Percentiles rank a stretch among this genome's conserved stretches.
Evolutionary conservation across 2,113 vertebrate genomes (phyloP).

Genomic region (Lynx canadensis): DNA sequence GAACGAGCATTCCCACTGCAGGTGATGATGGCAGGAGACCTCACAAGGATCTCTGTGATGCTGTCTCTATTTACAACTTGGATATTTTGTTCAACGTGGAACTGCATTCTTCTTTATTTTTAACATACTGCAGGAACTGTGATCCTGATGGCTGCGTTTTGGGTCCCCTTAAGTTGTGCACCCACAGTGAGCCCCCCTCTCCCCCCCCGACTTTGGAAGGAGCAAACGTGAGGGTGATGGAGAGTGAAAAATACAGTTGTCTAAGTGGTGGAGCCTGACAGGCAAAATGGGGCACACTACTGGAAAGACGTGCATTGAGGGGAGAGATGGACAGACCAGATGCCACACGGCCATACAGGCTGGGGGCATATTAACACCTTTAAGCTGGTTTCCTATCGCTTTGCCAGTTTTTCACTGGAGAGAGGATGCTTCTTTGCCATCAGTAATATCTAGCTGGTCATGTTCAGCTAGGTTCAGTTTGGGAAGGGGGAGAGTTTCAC

Average conservation of each 20-base stretch:
- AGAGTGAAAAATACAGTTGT: neutral
- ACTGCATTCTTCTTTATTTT: neutral
- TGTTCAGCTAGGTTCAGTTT: neutral
- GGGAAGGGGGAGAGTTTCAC: neutral
- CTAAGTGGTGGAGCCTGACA: neutral
- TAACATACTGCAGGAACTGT: neutral
- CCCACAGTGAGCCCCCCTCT: neutral
- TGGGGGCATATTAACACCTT: rapidly evolving
- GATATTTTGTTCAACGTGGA: neutral
- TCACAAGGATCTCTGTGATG: neutral
- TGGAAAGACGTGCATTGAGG: neutral
- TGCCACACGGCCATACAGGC: rapidly evolving
- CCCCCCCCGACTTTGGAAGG: neutral
- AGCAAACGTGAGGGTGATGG: neutral
- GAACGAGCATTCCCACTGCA: rapidly evolving
- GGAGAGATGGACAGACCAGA: neutral
- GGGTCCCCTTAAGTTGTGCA: neutral
- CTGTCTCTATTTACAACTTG: neutral
- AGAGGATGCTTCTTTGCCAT: neutral
- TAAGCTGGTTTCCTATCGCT: neutral
- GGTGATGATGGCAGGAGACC: rapidly evolving
- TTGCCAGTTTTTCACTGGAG: no score
- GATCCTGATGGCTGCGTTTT: neutral
- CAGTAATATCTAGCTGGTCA: neutral
- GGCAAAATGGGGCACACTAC: neutral